Evolutionary conservation across 2,113 vertebrate species (phyloP).

Genomic region (Empidonax traillii): DNA sequence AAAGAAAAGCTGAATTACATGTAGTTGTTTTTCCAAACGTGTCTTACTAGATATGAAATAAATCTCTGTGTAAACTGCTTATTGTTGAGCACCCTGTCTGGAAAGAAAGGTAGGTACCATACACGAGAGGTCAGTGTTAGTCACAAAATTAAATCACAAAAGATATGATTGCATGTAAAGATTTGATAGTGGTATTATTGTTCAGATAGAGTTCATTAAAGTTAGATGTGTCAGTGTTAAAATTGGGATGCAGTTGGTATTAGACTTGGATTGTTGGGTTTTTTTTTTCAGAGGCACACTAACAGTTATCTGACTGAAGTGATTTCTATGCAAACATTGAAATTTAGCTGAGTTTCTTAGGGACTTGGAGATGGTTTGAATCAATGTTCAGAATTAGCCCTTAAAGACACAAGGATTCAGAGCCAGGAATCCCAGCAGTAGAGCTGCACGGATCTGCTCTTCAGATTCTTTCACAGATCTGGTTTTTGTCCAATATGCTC

Average conservation of each 20-base stretch:
- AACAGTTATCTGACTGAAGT: neutral
- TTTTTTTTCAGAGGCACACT: neutral
- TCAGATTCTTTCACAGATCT: neutral
- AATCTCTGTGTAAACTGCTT: neutral
- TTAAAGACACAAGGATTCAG: neutral
- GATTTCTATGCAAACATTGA: neutral
- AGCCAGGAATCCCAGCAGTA: neutral
- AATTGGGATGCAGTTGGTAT: neutral
- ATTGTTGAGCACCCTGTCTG: neutral
- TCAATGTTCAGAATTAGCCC: neutral
- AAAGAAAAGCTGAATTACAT: neutral
- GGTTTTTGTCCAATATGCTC: neutral
- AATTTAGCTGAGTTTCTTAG: neutral
- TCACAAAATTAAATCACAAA: neutral
- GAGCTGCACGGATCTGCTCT: neutral
- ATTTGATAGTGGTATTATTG: neutral
- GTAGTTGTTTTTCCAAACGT: neutral
- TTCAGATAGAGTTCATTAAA: neutral
- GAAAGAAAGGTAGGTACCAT: neutral
- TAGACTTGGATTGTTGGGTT: neutral
- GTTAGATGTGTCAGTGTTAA: neutral
- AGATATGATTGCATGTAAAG: neutral
- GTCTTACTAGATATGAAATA: neutral
- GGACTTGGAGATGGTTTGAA: neutral
- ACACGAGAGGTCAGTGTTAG: neutral